phyloP scores from a whole-genome alignment of 2,113 vertebrate species.

The Chroicocephalus ridibundus region DNA sequence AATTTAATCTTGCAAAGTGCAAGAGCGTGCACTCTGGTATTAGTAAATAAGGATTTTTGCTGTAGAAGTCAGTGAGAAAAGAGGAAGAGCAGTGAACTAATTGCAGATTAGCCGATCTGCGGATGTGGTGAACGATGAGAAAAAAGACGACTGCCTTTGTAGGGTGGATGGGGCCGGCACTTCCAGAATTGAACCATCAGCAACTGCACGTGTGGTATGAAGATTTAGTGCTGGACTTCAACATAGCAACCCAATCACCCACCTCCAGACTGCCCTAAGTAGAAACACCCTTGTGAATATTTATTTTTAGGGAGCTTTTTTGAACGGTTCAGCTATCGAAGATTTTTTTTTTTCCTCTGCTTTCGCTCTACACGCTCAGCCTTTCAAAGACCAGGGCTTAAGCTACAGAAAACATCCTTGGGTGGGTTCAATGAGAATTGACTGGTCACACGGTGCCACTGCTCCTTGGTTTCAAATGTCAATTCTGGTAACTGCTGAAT shows the following conservation, averaged over 20 bases:
- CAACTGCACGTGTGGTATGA: neutral
- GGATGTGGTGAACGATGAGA: neutral
- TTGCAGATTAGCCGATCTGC: neutral
- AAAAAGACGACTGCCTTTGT: neutral
- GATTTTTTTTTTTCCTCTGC: neutral
- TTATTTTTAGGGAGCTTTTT: neutral
- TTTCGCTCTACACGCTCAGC: neutral
- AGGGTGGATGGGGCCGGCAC: neutral
- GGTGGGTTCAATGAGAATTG: neutral
- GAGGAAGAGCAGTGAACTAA: neutral
- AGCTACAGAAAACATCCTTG: neutral
- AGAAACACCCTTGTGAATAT: neutral
- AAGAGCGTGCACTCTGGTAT: neutral
- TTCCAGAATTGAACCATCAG: neutral
- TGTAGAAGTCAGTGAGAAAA: neutral
- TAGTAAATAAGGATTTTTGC: conserved; percentile 15
- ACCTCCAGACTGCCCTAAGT: neutral
- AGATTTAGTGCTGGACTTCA: neutral
- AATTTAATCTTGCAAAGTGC: conserved; percentile 14
- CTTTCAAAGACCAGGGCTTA: neutral
- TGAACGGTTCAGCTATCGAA: neutral
- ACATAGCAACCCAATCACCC: neutral
- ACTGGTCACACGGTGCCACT: neutral
- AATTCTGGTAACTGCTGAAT: neutral
- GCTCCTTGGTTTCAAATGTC: neutral